phyloP scores from a whole-genome alignment of 2,888 invertebrate genomes.

The Metellina segmentata region DNA sequence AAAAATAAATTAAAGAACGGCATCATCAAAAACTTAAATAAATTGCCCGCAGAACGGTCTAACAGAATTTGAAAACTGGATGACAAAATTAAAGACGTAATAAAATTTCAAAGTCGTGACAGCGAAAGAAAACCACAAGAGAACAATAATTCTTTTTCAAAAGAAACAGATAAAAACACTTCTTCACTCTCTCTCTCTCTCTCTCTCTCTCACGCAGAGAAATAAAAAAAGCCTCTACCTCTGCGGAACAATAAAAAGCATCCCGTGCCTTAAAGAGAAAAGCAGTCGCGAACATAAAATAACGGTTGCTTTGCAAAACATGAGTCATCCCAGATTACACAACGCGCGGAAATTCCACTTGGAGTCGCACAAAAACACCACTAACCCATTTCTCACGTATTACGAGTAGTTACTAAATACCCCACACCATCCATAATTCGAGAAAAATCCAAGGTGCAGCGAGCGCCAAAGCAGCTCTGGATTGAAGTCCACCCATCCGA shows the following conservation, averaged over 20 bases:
- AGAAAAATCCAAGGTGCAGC: not conserved
- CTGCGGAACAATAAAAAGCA: not conserved
- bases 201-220: not conserved
- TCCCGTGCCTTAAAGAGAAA: not conserved
- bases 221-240: not conserved
- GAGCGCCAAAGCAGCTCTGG: slow-evolving; percentile 8
- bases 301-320: not conserved
- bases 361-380: not conserved
- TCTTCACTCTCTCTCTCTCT: no score
- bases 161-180: not conserved
- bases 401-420: not conserved
- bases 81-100: not conserved
- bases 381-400: not conserved
- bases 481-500: slow-evolving; percentile 11
- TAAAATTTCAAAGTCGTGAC: not conserved
- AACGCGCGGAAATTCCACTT: slow-evolving; percentile 33
- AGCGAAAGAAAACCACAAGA: not conserved
- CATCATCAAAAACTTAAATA: no score
- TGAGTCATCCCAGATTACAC: slow-evolving; percentile 48
- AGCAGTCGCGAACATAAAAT: not conserved
- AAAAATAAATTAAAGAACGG: no score
- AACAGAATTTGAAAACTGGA: no score
- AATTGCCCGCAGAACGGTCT: no score
- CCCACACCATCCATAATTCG: not conserved
- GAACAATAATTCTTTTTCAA: not conserved